Base-by-base conservation (phyloP, 2,797 vertebrate species). In the Lacerta agilis region DNA sequence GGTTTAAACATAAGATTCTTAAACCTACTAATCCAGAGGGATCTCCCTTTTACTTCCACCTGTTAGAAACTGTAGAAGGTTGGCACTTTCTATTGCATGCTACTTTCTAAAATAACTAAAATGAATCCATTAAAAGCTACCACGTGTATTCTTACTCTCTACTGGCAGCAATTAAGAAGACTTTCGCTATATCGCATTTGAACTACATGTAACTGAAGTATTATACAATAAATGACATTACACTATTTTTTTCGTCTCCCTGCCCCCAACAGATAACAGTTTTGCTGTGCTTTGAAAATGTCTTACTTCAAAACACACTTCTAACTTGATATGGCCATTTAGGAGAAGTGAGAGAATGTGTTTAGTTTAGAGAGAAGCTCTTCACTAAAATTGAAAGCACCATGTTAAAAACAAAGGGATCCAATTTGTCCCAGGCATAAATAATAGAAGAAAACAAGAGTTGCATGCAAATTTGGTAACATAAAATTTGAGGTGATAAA, bases 401-500 rank as follows among this genome's bases (percentile, higher is more conserved):
- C 85, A 83, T 2, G 85, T 89, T 96, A 96, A 97, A 96, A 96
- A 96, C 95, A 97, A 97, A 97, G 94, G 92, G 93, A 95, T 96
- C 91, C 96, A 96, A 96, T 96, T 96, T 97, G 94, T 93, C 92
- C 92, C 78, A 95, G 95, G 95, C 94, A 95, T 96, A 96, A 97
- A 97, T 97, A 97, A 97, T 97, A 97, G 96, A 97, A 97, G 95
- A 95, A 96, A 96, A 96, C 95, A 95, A 94, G 95, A 96, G 93
- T 94, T 88, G 89, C 96, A 97, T 95, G 96, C 95, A 97, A 96
- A 97, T 97, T 97, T 93, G 93, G 96, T 91, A 96, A 97, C 95
- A 96, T 96, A 96, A 97, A 97, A 97, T 97, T 97, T 97, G 97
- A 97, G 97, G 97, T 98, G 97, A 97, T 98, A 97, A 98, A 97